Percentiles rank a stretch among this genome's conserved stretches.
phyloP scores from a whole-genome alignment of 2,113 vertebrate species.

The Eupsittula cactorum region DNA sequence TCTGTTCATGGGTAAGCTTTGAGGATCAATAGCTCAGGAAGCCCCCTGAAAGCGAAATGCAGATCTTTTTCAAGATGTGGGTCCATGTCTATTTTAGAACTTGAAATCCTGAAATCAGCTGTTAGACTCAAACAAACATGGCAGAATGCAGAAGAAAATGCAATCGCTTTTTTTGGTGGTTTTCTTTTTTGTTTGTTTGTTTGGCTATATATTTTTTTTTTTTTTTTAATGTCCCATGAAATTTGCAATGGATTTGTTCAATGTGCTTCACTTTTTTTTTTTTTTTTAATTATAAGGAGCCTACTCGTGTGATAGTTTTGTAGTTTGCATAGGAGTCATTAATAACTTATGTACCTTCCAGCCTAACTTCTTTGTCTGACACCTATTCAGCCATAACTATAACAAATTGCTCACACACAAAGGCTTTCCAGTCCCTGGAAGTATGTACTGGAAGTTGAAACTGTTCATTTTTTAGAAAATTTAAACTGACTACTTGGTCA shows the following conservation, averaged over 20 bases:
- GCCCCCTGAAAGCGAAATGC: neutral
- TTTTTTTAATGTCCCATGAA: neutral
- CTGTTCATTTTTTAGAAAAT: conserved; percentile 9
- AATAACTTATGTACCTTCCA: conserved; percentile 22
- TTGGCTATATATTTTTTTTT: neutral
- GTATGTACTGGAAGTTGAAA: neutral
- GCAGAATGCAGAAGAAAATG: neutral
- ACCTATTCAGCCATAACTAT: neutral
- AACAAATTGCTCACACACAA: conserved; percentile 3
- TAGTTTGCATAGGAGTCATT: conserved; percentile 2
- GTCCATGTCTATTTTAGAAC: neutral
- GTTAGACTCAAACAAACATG: neutral
- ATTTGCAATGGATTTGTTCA: neutral
- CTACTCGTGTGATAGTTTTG: neutral
- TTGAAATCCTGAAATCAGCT: neutral
- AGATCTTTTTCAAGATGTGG: neutral
- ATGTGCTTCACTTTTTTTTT: neutral
- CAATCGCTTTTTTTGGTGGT: too few relatives aligned
- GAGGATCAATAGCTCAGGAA: neutral
- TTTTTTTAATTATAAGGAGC: neutral
- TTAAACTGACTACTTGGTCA: neutral
- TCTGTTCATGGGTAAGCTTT: neutral
- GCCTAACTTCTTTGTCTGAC: neutral
- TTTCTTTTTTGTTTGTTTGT: too few relatives aligned
- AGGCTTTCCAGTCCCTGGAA: neutral